phyloP scores from a whole-genome alignment of 2,888 invertebrate genomes.

The Anticlea derivata region DNA sequence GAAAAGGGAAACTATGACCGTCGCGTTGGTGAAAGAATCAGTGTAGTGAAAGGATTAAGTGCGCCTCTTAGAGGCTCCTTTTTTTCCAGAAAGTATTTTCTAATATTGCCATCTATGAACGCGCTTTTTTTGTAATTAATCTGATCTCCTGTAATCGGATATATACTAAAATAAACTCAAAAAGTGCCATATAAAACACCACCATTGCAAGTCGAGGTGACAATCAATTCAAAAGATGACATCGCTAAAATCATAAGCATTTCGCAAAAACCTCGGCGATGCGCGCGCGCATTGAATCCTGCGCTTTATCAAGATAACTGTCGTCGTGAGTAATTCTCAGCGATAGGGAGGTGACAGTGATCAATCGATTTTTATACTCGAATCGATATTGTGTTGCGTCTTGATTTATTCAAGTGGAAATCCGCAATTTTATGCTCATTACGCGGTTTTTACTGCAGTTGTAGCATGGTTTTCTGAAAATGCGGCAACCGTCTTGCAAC shows the following conservation, averaged over 20 bases:
- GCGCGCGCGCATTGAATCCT: slow-evolving; percentile 46
- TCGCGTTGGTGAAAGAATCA: too few relatives aligned
- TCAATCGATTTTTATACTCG: slow-evolving; percentile 66
- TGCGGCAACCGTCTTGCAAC: too few relatives aligned
- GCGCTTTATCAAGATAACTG: slow-evolving; percentile 71
- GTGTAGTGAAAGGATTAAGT: too few relatives aligned
- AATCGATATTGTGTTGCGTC: slow-evolving; percentile 46
- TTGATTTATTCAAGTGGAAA: slow-evolving; percentile 53
- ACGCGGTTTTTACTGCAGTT: not conserved
- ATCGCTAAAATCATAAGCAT: slow-evolving; percentile 36
- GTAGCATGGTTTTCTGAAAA: too few relatives aligned
- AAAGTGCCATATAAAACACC: slow-evolving; percentile 6
- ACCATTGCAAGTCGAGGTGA: slow-evolving; percentile 1
- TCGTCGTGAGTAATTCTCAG: slow-evolving; percentile 65
- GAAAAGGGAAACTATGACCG: too few relatives aligned
- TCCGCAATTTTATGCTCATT: slow-evolving; percentile 42
- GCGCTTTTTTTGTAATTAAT: not conserved
- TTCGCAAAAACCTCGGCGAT: slow-evolving; percentile 26
- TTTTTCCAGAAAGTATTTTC: too few relatives aligned
- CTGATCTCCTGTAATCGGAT: not conserved
- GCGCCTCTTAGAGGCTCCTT: too few relatives aligned
- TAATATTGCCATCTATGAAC: too few relatives aligned
- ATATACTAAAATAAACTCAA: not conserved
- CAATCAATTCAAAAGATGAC: slow-evolving; percentile 31
- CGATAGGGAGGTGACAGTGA: slow-evolving; percentile 68